Conservation (phyloP, 2,888 invertebrate genomes). For the Tachina grossa region DNA sequence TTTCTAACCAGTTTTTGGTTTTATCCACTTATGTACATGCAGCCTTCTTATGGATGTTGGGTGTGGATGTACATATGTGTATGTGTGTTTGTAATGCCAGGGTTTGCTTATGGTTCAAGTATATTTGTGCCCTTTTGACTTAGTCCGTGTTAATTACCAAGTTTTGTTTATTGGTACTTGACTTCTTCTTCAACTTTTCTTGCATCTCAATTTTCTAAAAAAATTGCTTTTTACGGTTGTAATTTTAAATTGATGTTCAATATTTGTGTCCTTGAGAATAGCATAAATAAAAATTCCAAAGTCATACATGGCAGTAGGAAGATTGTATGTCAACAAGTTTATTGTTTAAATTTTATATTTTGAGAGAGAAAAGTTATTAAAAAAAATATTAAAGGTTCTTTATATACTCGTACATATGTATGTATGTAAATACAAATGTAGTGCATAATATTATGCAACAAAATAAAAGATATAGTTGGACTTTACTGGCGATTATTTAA, state of each 20-base stretch:
- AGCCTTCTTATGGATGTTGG: not conserved
- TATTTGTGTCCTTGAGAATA: constrained; percentile 9
- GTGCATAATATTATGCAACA: too few species aligned
- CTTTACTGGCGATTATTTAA: too few species aligned
- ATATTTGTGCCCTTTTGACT: constrained; percentile 56
- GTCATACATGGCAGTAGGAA: not conserved
- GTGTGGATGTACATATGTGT: constrained; percentile 25
- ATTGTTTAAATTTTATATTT: not conserved
- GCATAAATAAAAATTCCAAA: constrained; percentile 14
- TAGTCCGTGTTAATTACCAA: constrained; percentile 71
- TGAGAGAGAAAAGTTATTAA: too few species aligned
- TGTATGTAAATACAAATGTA: too few species aligned
- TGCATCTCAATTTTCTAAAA: constrained; percentile 56
- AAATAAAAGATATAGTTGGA: too few species aligned
- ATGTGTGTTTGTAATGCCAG: not conserved
- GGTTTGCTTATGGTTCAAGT: constrained; percentile 25
- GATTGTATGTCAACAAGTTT: not conserved
- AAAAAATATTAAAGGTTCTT: too few species aligned
- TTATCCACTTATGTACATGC: constrained; percentile 62
- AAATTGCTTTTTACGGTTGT: constrained; percentile 60
- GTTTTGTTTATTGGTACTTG: constrained; percentile 70
- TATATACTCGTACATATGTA: too few species aligned
- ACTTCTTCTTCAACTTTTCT: constrained; percentile 64
- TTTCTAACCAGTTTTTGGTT: constrained; percentile 68
- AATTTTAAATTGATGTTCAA: constrained; percentile 56